Percentiles rank a stretch among this genome's conserved stretches.
phyloP scores from a whole-genome alignment of 2,113 vertebrate genomes.

The Acinonyx jubatus region DNA sequence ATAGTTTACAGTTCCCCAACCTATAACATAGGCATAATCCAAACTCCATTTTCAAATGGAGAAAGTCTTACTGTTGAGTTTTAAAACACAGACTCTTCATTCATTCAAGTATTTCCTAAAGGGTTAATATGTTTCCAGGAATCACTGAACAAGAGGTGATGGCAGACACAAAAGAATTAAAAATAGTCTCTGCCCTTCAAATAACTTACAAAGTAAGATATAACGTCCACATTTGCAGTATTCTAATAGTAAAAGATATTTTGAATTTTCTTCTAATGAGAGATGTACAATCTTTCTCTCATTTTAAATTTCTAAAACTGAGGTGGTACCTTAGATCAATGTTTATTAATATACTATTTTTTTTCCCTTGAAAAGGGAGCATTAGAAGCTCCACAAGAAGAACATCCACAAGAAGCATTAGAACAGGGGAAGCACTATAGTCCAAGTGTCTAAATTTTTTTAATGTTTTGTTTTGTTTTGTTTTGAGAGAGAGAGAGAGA shows the following conservation, averaged over 20 bases:
- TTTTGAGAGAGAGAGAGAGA: no score
- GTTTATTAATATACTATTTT: background rate
- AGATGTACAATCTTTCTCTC: background rate
- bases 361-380: background rate
- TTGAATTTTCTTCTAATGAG: background rate
- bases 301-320: conserved; percentile 21
- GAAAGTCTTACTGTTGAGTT: background rate
- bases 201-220: background rate
- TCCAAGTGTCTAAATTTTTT: background rate
- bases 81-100: background rate
- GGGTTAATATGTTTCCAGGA: background rate
- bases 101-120: conserved; percentile 13
- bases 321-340: background rate
- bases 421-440: background rate
- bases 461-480: no score
- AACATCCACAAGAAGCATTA: background rate
- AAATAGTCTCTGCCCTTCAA: background rate
- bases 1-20: background rate
- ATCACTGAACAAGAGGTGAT: background rate
- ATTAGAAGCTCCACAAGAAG: no score
- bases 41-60: conserved; percentile 41
- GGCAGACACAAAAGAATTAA: background rate
- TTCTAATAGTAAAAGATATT: background rate
- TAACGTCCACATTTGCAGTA: background rate
- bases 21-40: background rate